Evolutionary conservation across 2,888 invertebrate species (phyloP).

Genomic region (Dicyrtomina minuta): DNA sequence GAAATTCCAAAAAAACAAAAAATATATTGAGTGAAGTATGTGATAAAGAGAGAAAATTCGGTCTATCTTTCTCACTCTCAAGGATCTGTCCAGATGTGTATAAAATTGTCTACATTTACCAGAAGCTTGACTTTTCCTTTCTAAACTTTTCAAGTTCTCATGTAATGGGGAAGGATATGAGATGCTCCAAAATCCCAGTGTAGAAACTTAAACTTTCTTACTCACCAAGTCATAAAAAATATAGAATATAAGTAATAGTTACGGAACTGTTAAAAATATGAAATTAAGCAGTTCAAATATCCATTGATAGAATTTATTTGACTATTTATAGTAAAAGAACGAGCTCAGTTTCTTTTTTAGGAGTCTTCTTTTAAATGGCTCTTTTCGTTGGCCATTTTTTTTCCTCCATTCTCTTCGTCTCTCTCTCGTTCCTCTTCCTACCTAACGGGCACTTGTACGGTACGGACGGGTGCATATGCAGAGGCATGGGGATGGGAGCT

Average conservation of each 20-base stretch:
- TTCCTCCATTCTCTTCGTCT: background rate
- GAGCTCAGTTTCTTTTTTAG: background rate
- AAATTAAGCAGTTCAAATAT: slow-evolving; percentile 25
- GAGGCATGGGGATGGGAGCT: background rate
- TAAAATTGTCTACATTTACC: too few relatives aligned
- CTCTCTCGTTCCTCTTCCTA: background rate
- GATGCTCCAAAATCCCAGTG: too few relatives aligned
- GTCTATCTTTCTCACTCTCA: background rate
- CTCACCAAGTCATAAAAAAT: slow-evolving; percentile 1
- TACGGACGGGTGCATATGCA: background rate
- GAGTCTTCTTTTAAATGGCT: background rate
- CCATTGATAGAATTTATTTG: slow-evolving; percentile 22
- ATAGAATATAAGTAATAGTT: slow-evolving; percentile 12
- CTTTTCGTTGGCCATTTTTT: background rate
- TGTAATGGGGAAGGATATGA: background rate
- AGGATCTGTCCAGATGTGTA: too few relatives aligned
- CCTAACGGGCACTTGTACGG: background rate
- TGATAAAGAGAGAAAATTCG: too few relatives aligned
- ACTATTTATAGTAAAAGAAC: slow-evolving; percentile 1
- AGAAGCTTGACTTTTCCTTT: too few relatives aligned
- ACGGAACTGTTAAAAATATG: background rate
- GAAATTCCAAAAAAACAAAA: too few relatives aligned
- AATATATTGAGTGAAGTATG: too few relatives aligned
- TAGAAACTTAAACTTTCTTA: too few relatives aligned
- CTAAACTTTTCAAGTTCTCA: too few relatives aligned